A percentile compares a stretch with the other conserved stretches of the same genome.
phyloP scores from a whole-genome alignment of 2,113 vertebrate species.

The Lynx canadensis region DNA sequence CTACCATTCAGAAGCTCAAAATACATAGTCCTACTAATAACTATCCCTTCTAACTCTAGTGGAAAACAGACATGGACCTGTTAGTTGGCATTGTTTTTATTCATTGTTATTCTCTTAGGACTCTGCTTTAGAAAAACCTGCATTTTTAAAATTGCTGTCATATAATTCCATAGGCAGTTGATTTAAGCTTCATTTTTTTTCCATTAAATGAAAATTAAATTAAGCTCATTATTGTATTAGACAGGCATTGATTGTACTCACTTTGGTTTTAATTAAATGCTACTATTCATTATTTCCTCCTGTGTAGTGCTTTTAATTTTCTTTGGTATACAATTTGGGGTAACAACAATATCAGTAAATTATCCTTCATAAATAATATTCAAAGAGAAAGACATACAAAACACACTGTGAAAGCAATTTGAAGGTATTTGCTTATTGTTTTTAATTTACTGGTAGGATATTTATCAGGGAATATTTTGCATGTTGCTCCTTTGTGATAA shows the following conservation, averaged over 20 bases:
- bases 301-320: slow-evolving; percentile 72
- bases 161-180: slow-evolving; percentile 71
- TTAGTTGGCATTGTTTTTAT: background rate
- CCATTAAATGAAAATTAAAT: slow-evolving; percentile 75
- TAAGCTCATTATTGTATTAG: slow-evolving; percentile 74
- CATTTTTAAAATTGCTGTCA: slow-evolving; percentile 59
- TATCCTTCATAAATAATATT: slow-evolving; percentile 72
- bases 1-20: slow-evolving; percentile 16
- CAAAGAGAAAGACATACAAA: slow-evolving; percentile 52
- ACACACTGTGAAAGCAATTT: slow-evolving; percentile 56
- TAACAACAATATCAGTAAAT: slow-evolving; percentile 75
- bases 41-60: background rate
- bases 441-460: slow-evolving; percentile 73
- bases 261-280: slow-evolving; percentile 82
- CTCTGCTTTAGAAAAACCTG: slow-evolving; percentile 58
- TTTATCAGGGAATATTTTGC: slow-evolving; percentile 55
- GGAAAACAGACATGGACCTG: background rate
- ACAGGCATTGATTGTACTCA: slow-evolving; percentile 72
- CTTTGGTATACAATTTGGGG: slow-evolving; percentile 78
- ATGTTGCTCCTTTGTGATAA: slow-evolving; percentile 75
- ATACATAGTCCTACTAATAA: background rate
- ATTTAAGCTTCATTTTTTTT: slow-evolving; percentile 75
- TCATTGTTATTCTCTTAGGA: slow-evolving; percentile 4
- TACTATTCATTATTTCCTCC: slow-evolving; percentile 75
- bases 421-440: slow-evolving; percentile 71